Evolutionary conservation across 2,888 invertebrate species (phyloP).

Genomic region (Tipula helvola): DNA sequence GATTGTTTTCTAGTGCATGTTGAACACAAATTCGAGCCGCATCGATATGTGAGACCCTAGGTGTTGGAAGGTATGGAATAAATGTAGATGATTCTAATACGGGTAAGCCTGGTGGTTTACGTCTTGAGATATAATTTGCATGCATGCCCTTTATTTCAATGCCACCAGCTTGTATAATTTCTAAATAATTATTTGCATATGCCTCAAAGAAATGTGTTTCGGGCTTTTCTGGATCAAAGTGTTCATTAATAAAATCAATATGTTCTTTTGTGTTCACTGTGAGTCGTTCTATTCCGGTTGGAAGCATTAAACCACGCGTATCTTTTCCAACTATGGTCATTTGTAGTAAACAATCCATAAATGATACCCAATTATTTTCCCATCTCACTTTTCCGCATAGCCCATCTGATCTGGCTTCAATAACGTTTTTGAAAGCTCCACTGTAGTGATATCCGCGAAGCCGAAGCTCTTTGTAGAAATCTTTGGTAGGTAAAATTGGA

Average conservation of each 20-base stretch:
- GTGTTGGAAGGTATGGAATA: constrained; percentile 43
- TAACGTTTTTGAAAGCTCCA: constrained; percentile 28
- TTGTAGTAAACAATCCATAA: constrained; percentile 83
- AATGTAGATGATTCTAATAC: constrained; percentile 66
- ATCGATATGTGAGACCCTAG: constrained; percentile 29
- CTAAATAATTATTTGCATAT: constrained; percentile 24
- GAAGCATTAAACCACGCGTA: constrained; percentile 56
- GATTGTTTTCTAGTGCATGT: constrained; percentile 57
- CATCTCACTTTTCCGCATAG: constrained; percentile 40
- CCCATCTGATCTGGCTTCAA: constrained; percentile 29
- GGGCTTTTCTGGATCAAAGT: constrained; percentile 24
- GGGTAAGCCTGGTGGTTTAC: constrained; percentile 56
- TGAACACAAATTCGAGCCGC: constrained; percentile 52
- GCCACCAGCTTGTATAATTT: constrained; percentile 49
- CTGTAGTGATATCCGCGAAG: constrained; percentile 56
- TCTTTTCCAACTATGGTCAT: constrained; percentile 58
- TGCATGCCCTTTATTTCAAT: constrained; percentile 65
- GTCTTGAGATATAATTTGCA: constrained; percentile 60
- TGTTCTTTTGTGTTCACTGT: constrained; percentile 55
- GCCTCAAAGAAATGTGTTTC: constrained; percentile 25
- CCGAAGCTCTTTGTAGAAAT: constrained; percentile 57
- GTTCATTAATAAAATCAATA: constrained; percentile 37
- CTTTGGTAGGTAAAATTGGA: constrained; percentile 41
- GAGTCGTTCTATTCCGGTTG: constrained; percentile 59
- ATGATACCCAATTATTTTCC: constrained; percentile 77